Evolutionary conservation across 53 echinoderm and acorn worm genomes (phyloP).

Genomic region (Henricia sp.): DNA sequence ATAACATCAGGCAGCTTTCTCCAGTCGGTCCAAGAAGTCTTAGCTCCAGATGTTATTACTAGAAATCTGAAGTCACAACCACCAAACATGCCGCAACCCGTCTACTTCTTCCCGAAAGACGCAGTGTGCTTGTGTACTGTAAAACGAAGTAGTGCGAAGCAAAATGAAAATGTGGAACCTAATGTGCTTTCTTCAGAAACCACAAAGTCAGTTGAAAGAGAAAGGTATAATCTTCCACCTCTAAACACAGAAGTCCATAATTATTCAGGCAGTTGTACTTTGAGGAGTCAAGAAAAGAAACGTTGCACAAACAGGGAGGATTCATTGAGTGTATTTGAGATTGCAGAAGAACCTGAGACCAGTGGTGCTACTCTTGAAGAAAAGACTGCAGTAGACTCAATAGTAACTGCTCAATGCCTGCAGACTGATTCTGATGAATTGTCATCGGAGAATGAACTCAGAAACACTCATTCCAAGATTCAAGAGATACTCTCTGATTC

Average conservation of each 20-base stretch:
- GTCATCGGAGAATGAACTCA: background rate
- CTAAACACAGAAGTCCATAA: background rate
- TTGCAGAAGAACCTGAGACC: background rate
- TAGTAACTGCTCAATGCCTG: background rate
- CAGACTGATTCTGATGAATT: background rate
- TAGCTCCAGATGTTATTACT: background rate
- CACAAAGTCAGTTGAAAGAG: background rate
- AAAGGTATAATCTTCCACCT: background rate
- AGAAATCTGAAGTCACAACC: background rate
- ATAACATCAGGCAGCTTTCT: slow-evolving; percentile 61
- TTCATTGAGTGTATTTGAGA: background rate
- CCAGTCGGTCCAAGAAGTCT: slow-evolving; percentile 8
- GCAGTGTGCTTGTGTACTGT: background rate
- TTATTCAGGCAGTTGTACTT: background rate
- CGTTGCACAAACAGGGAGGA: background rate
- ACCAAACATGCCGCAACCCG: background rate
- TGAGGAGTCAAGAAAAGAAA: background rate
- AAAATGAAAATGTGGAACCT: background rate
- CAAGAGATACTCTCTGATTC: background rate
- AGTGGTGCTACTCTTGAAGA: background rate
- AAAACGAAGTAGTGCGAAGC: background rate
- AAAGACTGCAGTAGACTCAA: background rate
- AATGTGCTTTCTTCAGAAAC: background rate
- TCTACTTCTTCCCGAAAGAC: background rate
- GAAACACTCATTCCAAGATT: background rate